Base-by-base conservation (phyloP, 2,113 vertebrate genomes). In the Neogobius melanostomus region DNA sequence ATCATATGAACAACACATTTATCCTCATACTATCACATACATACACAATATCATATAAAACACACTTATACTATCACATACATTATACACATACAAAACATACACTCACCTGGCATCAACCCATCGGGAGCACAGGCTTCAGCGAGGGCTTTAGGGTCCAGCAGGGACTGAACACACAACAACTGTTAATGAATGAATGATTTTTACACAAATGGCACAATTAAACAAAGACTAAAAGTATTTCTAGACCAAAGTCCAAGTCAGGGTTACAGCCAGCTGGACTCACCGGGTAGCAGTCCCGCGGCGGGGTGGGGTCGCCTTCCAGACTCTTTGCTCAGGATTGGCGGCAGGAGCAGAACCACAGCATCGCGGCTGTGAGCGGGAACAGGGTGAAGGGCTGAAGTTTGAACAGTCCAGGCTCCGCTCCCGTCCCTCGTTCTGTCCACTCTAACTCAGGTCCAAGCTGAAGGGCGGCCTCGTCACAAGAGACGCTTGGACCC, bases 231-330 rank as follows among this genome's bases (percentile, higher is more conserved):
- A 28, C 5, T 11, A 2, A 17, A n/a, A n/a, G n/a, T n/a, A n/a
- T n/a, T n/a, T n/a, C n/a, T n/a, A n/a, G n/a, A n/a, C n/a, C n/a
- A n/a, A n/a, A n/a, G 52, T 10, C 16, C 6, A 9, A 21, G 11
- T 4, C 16, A 8, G 52, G 52, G 10, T 17, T 11, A 21, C 16
- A 28, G 52, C 7, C 3, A 9, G 8, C n/a, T n/a, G n/a, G n/a
- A 83, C 93, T 93, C 91, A 96, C 95, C 95, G 94, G 91, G 86
- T 91, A 92, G 85, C 89, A 82, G 90, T 92, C 93, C 90, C 94
- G 92, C 75, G 91, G 94, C 91, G 86, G 75, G 80, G 83, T 77
- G 69, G 86, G 90, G 92, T 94, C 88, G 78, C 94, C 92, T 91
- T 94, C 93, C 92, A 95, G 91, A 91, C 90, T 95, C 91, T 81